These are phyloP conservation scores for Micoletzkya japonica DNA, from an alignment of 2,888 invertebrate genomes.

Conservation along the genomic window DNA sequence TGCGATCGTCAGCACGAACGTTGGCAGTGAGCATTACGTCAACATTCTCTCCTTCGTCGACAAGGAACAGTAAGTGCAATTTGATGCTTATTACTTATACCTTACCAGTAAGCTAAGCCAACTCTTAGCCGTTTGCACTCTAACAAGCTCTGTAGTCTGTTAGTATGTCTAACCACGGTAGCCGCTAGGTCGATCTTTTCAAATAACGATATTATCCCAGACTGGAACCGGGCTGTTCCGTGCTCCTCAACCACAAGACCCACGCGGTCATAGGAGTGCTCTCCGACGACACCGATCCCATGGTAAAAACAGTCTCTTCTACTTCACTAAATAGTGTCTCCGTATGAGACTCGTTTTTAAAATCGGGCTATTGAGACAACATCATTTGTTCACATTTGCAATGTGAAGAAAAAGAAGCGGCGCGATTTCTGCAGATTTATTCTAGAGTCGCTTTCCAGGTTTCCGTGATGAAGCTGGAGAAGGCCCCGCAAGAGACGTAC, in stretches of 20 bases:
- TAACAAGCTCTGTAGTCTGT: not conserved
- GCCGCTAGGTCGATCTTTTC: not conserved
- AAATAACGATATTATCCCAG: slow-evolving; percentile 33
- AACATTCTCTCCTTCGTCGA: slow-evolving; percentile 98
- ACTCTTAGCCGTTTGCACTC: not conserved
- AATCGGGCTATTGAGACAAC: not conserved
- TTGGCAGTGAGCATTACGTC: slow-evolving; percentile 98
- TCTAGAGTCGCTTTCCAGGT: slow-evolving; percentile 1
- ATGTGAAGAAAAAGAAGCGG: too few species aligned
- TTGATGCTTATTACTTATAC: not conserved
- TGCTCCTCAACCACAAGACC: slow-evolving; percentile 96
- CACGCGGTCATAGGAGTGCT: slow-evolving; percentile 97
- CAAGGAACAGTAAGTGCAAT: slow-evolving; percentile 84
- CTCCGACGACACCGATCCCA: slow-evolving; percentile 98
- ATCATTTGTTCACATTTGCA: not conserved
- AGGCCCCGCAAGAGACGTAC: slow-evolving; percentile 96
- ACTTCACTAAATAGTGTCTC: not conserved
- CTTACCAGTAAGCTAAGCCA: too few species aligned
- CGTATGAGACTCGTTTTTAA: not conserved
- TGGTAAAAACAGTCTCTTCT: slow-evolving; percentile 75
- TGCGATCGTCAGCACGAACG: slow-evolving; percentile 81
- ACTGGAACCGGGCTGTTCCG: slow-evolving; percentile 96
- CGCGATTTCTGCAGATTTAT: too few species aligned
- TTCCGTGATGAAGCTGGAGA: slow-evolving; percentile 98
- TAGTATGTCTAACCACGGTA: not conserved